These are phyloP conservation scores for Frankliniella intonsa DNA, from an alignment of 2,888 invertebrate species.

Conservation along the genomic window DNA sequence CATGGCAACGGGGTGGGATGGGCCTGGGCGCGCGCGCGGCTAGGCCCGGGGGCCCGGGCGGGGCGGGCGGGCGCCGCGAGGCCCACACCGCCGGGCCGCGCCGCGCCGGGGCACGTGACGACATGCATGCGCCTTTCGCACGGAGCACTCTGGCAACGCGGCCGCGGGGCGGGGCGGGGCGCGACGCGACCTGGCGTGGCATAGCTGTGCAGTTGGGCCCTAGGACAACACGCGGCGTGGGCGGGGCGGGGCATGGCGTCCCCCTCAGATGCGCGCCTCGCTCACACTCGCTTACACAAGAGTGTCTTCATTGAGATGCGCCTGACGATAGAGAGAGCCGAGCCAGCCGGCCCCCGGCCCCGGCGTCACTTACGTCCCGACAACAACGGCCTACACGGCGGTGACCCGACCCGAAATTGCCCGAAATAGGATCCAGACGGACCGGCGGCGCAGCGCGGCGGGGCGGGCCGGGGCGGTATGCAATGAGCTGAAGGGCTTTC, in stretches of 20 bases:
- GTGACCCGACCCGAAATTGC: no score
- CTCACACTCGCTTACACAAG: no score
- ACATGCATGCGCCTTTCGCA: no score
- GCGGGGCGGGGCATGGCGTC: no score
- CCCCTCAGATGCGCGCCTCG: neutral
- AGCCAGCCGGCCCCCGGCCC: no score
- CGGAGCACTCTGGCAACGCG: no score
- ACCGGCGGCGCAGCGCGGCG: neutral
- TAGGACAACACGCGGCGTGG: neutral
- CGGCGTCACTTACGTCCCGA: no score
- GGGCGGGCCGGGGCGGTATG: neutral
- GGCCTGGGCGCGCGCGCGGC: constrained; percentile 33
- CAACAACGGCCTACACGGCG: no score
- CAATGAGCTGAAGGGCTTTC: neutral
- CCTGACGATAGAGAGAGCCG: no score
- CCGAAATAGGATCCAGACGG: neutral
- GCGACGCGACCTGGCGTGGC: neutral
- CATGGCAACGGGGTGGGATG: constrained; percentile 34
- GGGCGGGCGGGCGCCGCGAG: no score
- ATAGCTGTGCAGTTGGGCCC: neutral
- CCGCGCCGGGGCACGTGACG: neutral
- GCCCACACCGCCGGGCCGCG: neutral
- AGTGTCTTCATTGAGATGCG: no score
- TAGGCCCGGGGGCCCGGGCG: constrained; percentile 34
- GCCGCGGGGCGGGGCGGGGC: no score